Evolutionary conservation across 2,113 vertebrate genomes (phyloP).

Genomic region (Ancistrus triradiatus): DNA sequence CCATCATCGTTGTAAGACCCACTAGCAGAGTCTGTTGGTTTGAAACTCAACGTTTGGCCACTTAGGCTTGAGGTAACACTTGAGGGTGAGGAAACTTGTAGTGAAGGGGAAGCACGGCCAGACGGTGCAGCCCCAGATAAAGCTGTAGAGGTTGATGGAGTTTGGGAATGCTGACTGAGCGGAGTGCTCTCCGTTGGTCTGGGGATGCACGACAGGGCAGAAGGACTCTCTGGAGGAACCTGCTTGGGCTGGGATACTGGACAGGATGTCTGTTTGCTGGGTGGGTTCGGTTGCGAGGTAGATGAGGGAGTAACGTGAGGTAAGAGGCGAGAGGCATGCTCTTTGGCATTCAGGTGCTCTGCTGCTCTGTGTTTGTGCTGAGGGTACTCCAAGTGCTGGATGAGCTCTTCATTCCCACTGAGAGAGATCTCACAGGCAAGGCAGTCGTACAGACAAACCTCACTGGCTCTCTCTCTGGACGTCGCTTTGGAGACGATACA

Average conservation of each 20-base stretch:
- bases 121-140: constrained; percentile 63
- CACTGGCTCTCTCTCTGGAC: constrained; percentile 58
- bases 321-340: constrained; percentile 98
- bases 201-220: constrained; percentile 39
- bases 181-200: constrained; percentile 59
- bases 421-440: constrained; percentile 83
- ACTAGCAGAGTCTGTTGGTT: constrained; percentile 85
- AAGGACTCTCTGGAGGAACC: constrained; percentile 29
- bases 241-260: constrained; percentile 45
- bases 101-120: constrained; percentile 54
- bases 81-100: constrained; percentile 83
- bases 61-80: constrained; percentile 90
- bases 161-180: constrained; percentile 70
- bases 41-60: constrained; percentile 85
- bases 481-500: constrained; percentile 82
- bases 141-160: constrained; percentile 61
- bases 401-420: constrained; percentile 88
- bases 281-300: constrained; percentile 93
- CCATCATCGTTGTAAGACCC: constrained; percentile 74
- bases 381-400: constrained; percentile 89
- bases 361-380: constrained; percentile 87
- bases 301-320: constrained; percentile 95
- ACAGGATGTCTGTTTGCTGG: constrained; percentile 43
- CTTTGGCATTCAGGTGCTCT: constrained; percentile 95
- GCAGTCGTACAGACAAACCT: constrained; percentile 73